Evolutionary conservation across 2,113 vertebrate genomes (phyloP), one percentile per base, ranked within the genome.

Genomic region (Colius striatus): DNA sequence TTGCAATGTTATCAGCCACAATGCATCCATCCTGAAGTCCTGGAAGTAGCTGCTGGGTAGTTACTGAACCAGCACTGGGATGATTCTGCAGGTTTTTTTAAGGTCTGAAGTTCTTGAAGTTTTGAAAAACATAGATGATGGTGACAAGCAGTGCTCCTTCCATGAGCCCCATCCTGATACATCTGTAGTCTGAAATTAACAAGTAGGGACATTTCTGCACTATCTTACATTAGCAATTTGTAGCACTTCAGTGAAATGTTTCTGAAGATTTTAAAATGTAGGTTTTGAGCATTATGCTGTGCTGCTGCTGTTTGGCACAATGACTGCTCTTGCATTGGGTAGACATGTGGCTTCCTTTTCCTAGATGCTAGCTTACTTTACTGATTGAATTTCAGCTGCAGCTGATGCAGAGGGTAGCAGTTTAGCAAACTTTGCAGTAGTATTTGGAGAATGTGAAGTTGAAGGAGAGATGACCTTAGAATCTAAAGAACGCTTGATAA

Each of bases 391-490:
- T 87, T 90, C 55, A 87, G 30, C n/a, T 70, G 41, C 68, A 66
- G 36, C 17, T 90, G 73, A 77, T 45, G 60, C 58, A 73, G 65
- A 74, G 57, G 34, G 45, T 43, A 57, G 30, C 18, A 23, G 92
- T 97, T 96, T 89, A 91, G 85, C 43, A 82, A 87, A 60, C 84
- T 62, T 94, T 84, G 65, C 72, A 90, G 53, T 65, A 60, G 60
- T 90, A 85, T 95, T 96, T 86, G 68, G 76, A 90, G 91, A 96
- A 97, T 82, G 66, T 94, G 89, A 94, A 94, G 77, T 86, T 92
- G 91, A 97, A 97, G 81, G 79, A 96, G 63, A 94, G 93, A 94
- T 94, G 84, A 92, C 80, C 86, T 94, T 9, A 38, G 94, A 89
- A 63, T 85, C 63, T 62, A 85, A 63, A 61, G 66, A 70, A 50